These are phyloP conservation scores for Drosophila arizonae DNA, from an alignment of 1,140 invertebrate species.

Conservation along the genomic window DNA sequence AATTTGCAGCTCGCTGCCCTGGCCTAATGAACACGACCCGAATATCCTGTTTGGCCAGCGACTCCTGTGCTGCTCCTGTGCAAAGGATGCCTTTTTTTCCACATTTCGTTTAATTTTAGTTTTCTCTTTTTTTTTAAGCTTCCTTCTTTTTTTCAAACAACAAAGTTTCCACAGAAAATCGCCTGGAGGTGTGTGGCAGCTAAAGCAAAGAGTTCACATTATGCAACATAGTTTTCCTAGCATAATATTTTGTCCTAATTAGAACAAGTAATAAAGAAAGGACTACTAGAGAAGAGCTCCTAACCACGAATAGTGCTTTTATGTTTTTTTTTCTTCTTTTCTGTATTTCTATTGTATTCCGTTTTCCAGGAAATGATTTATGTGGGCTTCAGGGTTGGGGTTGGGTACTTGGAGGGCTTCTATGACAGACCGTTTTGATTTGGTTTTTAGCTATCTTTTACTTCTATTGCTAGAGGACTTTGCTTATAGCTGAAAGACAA, in stretches of 20 bases:
- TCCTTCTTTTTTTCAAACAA: not conserved
- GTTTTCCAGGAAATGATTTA: not conserved
- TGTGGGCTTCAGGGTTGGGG: not conserved
- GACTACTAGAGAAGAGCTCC: not conserved
- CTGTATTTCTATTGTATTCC: not conserved
- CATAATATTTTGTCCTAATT: slow-evolving; percentile 24
- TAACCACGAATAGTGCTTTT: not conserved
- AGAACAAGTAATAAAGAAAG: not conserved
- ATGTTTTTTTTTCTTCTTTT: no score
- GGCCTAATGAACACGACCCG: slow-evolving; percentile 57
- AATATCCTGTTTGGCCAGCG: slow-evolving; percentile 60
- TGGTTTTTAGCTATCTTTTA: not conserved
- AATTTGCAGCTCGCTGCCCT: slow-evolving; percentile 33
- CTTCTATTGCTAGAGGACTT: not conserved
- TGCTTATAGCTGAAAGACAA: not conserved
- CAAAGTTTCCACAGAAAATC: not conserved
- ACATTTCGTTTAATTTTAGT: not conserved
- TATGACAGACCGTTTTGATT: not conserved
- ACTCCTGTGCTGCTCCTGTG: not conserved
- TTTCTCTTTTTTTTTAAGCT: not conserved
- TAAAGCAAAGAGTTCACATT: not conserved
- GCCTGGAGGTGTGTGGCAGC: slow-evolving; percentile 1
- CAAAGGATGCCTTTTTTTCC: not conserved
- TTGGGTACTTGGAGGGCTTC: not conserved
- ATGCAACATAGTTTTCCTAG: slow-evolving; percentile 7